phyloP scores from a whole-genome alignment of 2,888 invertebrate species.

The Homarus gammarus region DNA sequence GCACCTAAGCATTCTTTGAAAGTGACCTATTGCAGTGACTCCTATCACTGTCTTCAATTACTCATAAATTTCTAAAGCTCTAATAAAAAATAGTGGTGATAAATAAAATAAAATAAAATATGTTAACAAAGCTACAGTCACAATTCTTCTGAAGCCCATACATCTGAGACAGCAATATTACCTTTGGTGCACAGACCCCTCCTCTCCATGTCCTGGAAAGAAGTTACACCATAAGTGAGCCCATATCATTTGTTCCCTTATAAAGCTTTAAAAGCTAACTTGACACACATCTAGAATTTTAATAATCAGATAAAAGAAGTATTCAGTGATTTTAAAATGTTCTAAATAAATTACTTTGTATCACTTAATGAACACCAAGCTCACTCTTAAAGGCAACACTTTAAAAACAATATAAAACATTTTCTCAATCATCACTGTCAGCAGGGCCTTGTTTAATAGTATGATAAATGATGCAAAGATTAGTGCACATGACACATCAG shows the following conservation, averaged over 20 bases:
- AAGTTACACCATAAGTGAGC: constrained; percentile 29
- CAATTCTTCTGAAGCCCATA: constrained; percentile 8
- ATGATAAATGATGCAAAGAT: not conserved
- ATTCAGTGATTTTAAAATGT: not conserved
- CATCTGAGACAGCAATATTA: constrained; percentile 10
- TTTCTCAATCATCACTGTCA: not conserved
- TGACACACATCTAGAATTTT: not conserved
- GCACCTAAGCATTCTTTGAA: not conserved
- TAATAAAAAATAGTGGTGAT: not conserved
- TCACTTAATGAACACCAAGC: not conserved
- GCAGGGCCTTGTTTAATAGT: not conserved
- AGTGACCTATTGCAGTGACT: not conserved
- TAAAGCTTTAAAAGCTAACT: not conserved
- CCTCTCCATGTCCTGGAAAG: constrained; percentile 45
- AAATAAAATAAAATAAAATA: constrained; percentile 1
- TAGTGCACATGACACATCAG: not conserved
- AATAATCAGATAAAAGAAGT: not conserved
- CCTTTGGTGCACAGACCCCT: constrained; percentile 32
- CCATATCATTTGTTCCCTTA: not conserved
- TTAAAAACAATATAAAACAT: not conserved
- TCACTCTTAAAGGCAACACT: not conserved
- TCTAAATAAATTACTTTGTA: not conserved
- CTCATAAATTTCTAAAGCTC: constrained; percentile 6
- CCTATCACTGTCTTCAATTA: not conserved
- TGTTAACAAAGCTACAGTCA: not conserved